Evolutionary conservation across 2,113 vertebrate species (phyloP).

Genomic region (Callipepla californica): DNA sequence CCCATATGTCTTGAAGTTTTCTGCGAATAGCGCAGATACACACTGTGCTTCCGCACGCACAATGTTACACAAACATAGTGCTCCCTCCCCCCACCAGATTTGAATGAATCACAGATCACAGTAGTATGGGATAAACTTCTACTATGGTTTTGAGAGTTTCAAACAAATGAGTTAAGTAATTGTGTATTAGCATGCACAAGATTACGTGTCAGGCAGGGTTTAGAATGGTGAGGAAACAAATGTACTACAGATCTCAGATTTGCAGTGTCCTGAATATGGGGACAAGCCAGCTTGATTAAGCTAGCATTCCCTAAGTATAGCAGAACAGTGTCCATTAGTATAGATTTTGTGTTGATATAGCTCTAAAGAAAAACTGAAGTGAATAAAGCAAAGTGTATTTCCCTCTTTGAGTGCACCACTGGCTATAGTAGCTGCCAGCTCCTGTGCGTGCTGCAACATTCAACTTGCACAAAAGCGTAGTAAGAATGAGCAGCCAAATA

Average conservation of each 20-base stretch:
- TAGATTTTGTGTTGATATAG: not conserved
- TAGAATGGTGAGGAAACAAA: not conserved
- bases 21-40: not conserved
- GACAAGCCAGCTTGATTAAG: not conserved
- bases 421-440: not conserved
- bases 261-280: not conserved
- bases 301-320: not conserved
- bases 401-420: not conserved
- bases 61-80: fast-evolving
- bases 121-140: not conserved
- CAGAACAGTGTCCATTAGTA: not conserved
- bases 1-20: not conserved
- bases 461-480: not conserved
- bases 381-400: not conserved
- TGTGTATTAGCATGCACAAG: not conserved
- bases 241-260: not conserved
- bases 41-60: not conserved
- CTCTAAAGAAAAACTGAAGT: not conserved
- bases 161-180: not conserved
- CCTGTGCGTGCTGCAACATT: not conserved
- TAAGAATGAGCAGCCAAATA: not conserved
- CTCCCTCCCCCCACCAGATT: not conserved
- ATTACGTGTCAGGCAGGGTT: not conserved
- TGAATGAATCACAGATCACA: not conserved
- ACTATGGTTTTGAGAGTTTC: not conserved